Percentiles rank a stretch among this genome's conserved stretches.
phyloP scores from a whole-genome alignment of 2,113 vertebrate species.

The Heteronetta atricapilla region DNA sequence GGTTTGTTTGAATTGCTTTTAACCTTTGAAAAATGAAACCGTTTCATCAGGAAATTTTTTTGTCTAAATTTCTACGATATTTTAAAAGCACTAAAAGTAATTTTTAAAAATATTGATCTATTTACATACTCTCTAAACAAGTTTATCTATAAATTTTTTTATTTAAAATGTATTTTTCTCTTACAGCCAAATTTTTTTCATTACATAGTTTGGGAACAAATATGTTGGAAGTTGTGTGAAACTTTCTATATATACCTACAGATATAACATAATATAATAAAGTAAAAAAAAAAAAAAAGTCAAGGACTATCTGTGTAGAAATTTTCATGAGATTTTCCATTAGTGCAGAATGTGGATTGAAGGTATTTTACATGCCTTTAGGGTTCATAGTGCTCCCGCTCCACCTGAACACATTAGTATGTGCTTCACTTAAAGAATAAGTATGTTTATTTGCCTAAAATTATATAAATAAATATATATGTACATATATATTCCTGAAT shows the following conservation, averaged over 20 bases:
- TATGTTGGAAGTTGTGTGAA: neutral
- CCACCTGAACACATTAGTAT: neutral
- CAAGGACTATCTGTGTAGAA: neutral
- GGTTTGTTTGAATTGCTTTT: neutral
- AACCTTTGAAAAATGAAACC: neutral
- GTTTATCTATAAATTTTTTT: neutral
- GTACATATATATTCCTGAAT: neutral
- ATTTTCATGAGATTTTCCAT: neutral
- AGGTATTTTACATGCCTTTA: neutral
- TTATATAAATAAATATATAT: neutral
- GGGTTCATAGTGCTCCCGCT: neutral
- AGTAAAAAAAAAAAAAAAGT: neutral
- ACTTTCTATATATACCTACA: neutral
- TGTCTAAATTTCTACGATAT: neutral
- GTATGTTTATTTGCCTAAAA: neutral
- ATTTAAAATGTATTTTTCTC: neutral
- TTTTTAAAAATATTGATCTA: neutral
- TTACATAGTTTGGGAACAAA: neutral
- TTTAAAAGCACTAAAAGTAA: neutral
- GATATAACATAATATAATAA: neutral
- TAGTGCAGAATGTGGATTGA: neutral
- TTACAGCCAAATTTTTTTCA: neutral
- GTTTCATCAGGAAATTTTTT: neutral
- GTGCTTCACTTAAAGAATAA: neutral
- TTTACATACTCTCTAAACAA: neutral